phyloP scores from a whole-genome alignment of 2,797 vertebrate genomes.

The Pelobates cultripes region DNA sequence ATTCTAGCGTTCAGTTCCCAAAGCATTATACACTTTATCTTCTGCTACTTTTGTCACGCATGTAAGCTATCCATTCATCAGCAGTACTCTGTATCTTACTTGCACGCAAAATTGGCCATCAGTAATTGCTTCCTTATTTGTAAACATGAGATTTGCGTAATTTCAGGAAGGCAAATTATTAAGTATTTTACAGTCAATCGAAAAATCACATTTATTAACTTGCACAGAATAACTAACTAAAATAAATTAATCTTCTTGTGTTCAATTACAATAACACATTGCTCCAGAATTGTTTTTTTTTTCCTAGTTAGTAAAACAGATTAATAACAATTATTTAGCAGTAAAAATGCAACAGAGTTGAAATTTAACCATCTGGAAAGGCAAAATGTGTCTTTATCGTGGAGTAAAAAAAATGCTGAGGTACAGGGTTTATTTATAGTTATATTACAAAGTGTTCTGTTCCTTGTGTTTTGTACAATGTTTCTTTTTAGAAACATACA shows the following conservation, averaged over 20 bases:
- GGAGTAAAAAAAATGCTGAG: neutral
- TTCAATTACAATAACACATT: neutral
- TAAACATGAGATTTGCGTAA: neutral
- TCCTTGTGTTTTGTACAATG: conserved; percentile 28
- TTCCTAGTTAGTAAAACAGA: neutral
- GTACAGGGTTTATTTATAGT: conserved; percentile 5
- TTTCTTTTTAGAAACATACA: conserved; percentile 21
- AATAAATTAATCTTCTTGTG: neutral
- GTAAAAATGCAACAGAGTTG: conserved; percentile 1
- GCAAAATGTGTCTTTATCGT: neutral
- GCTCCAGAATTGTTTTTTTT: neutral
- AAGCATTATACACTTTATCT: no score
- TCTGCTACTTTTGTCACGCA: no score
- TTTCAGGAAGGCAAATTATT: neutral
- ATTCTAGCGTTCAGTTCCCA: no score
- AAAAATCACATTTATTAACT: neutral
- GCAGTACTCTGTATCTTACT: no score
- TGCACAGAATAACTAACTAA: neutral
- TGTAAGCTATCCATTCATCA: no score
- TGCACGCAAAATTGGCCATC: neutral
- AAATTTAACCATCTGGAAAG: conserved; percentile 14
- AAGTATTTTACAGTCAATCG: neutral
- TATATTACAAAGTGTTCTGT: conserved; percentile 1
- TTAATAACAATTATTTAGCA: conserved; percentile 2
- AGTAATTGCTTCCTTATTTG: neutral